A percentile compares a stretch with the other conserved stretches of the same genome.
Conservation (phyloP, 2,113 vertebrate genomes). For the Ceyx melanurus region DNA sequence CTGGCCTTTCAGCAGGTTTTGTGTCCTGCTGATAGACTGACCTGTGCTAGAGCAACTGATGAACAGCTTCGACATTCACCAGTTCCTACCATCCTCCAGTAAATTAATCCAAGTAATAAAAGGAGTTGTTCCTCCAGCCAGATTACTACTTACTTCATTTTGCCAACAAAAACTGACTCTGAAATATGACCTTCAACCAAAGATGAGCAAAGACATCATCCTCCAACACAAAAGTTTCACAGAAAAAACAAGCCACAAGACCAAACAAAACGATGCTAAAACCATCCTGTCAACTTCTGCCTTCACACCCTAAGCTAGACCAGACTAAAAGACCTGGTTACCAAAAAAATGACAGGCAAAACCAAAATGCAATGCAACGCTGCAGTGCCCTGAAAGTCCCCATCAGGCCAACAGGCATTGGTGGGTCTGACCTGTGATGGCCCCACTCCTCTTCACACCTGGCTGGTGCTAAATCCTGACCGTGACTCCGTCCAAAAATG, state of each 20-base stretch:
- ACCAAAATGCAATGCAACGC: fast-evolving
- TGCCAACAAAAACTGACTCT: neutral
- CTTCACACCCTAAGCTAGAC: neutral
- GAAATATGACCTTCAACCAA: neutral
- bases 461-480: no score
- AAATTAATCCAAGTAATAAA: neutral
- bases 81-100: neutral
- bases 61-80: neutral
- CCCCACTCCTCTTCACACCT: neutral
- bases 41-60: neutral
- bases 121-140: neutral
- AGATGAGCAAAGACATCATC: neutral
- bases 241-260: neutral
- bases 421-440: neutral
- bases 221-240: neutral
- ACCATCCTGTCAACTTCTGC: neutral
- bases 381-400: neutral
- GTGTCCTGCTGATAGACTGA: neutral
- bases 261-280: neutral
- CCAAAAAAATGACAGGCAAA: neutral
- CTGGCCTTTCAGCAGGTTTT: neutral
- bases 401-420: neutral
- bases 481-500: fast-evolving
- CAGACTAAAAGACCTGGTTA: fast-evolving
- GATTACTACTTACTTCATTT: neutral